Evolutionary conservation across 2,888 invertebrate species (phyloP).

Genomic region (Tetranychus piercei): DNA sequence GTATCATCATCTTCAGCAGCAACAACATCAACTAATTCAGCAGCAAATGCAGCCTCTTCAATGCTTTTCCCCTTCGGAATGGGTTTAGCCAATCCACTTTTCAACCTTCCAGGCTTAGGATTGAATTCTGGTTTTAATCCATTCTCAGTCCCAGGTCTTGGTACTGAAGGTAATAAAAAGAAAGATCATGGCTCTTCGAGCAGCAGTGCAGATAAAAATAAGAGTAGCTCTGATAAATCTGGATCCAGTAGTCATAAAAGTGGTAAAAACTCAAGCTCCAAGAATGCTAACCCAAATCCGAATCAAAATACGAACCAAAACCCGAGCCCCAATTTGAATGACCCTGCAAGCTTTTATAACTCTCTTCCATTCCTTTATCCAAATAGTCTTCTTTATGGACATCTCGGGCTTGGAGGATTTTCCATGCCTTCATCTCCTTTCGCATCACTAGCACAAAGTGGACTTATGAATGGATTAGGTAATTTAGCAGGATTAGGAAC

Average conservation of each 20-base stretch:
- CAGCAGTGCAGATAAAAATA: background rate
- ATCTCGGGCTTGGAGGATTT: conserved; percentile 66
- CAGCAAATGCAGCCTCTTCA: conserved; percentile 26
- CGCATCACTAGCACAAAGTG: conserved; percentile 32
- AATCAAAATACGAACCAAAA: conserved; percentile 13
- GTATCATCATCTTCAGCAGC: conserved; percentile 23
- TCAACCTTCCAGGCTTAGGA: conserved; percentile 33
- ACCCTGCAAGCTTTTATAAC: conserved; percentile 38
- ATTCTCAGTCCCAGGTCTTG: background rate
- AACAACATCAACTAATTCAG: conserved; percentile 23
- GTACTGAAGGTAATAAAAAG: conserved; percentile 18
- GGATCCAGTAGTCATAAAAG: background rate
- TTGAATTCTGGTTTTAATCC: conserved; percentile 22
- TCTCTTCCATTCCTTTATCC: conserved; percentile 78
- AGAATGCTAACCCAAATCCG: conserved; percentile 18
- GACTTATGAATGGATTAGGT: conserved; percentile 46
- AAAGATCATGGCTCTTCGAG: conserved; percentile 23
- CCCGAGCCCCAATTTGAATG: conserved; percentile 20
- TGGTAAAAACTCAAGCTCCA: background rate
- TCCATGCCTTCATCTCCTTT: conserved; percentile 47
- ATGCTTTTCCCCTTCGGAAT: conserved; percentile 42
- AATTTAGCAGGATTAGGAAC: background rate
- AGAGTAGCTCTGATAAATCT: conserved; percentile 4
- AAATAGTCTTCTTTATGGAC: conserved; percentile 76
- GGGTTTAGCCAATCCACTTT: conserved; percentile 49